Conservation (phyloP, 92 coral and sea anemone species). For the Phenganax subtilis region DNA sequence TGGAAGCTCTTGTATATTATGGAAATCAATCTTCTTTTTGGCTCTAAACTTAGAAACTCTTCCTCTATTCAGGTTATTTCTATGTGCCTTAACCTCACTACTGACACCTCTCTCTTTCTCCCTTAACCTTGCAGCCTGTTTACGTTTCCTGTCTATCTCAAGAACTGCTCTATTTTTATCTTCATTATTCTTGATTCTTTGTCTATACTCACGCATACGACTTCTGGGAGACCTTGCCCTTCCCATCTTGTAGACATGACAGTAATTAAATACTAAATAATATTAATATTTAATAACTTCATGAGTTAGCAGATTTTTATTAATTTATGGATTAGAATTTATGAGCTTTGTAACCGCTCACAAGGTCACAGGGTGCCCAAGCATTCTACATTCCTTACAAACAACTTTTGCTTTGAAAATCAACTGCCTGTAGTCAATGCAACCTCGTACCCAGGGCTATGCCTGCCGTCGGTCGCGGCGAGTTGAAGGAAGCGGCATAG, state of each 20-base stretch:
- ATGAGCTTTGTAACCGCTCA: background rate
- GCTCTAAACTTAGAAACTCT: no score
- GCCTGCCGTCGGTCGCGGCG: no score
- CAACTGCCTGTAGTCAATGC: no score
- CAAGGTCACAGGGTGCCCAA: background rate
- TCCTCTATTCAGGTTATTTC: no score
- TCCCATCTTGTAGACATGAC: background rate
- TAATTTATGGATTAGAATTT: background rate
- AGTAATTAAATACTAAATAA: background rate
- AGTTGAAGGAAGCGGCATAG: no score
- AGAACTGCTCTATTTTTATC: constrained; percentile 23
- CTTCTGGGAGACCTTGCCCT: constrained; percentile 40
- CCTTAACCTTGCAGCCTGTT: constrained; percentile 40
- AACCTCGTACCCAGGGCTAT: no score
- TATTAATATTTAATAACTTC: background rate
- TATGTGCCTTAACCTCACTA: constrained; percentile 37
- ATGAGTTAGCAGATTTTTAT: no score
- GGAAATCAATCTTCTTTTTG: no score
- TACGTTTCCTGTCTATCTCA: constrained; percentile 44
- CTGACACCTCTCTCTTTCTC: constrained; percentile 47
- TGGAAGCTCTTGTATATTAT: no score
- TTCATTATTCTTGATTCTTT: constrained; percentile 3
- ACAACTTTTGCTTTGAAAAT: no score
- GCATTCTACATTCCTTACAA: background rate
- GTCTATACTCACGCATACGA: constrained; percentile 44